phyloP scores from a whole-genome alignment of 2,888 invertebrate species.

The Chaetogeoica ovagalla region DNA sequence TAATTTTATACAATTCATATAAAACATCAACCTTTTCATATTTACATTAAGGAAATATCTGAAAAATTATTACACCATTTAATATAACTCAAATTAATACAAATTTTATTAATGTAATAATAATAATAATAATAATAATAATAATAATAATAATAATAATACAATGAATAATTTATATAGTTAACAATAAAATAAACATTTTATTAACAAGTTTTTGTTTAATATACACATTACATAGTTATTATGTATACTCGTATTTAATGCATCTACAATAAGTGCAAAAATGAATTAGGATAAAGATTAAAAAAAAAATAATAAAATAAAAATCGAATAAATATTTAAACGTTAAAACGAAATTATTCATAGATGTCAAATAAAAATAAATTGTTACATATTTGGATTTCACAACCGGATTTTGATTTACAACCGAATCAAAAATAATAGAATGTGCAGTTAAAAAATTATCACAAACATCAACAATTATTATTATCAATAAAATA shows the following conservation, averaged over 20 bases:
- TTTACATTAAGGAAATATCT: no score
- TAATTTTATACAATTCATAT: no score
- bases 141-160: conserved; percentile 46
- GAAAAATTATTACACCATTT: background rate
- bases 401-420: conserved; percentile 52
- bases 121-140: conserved; percentile 14
- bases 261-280: conserved; percentile 35
- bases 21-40: no score
- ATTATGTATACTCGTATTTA: conserved; percentile 32
- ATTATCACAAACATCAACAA: conserved; percentile 48
- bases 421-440: conserved; percentile 45
- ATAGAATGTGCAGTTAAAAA: conserved; percentile 44
- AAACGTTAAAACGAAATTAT: conserved; percentile 22
- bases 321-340: conserved; percentile 20
- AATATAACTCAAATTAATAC: background rate
- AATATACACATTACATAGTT: conserved; percentile 38
- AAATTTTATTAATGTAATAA: no score
- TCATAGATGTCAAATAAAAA: background rate
- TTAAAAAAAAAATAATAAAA: background rate
- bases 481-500: conserved; percentile 41
- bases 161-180: conserved; percentile 50
- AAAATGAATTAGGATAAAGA: conserved; percentile 23
- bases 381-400: conserved; percentile 13
- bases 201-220: conserved; percentile 47
- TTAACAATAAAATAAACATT: conserved; percentile 53